Percentiles rank a stretch among this genome's conserved stretches.
Conservation (phyloP, 2,797 vertebrate genomes). For the Labeo calbasu region DNA sequence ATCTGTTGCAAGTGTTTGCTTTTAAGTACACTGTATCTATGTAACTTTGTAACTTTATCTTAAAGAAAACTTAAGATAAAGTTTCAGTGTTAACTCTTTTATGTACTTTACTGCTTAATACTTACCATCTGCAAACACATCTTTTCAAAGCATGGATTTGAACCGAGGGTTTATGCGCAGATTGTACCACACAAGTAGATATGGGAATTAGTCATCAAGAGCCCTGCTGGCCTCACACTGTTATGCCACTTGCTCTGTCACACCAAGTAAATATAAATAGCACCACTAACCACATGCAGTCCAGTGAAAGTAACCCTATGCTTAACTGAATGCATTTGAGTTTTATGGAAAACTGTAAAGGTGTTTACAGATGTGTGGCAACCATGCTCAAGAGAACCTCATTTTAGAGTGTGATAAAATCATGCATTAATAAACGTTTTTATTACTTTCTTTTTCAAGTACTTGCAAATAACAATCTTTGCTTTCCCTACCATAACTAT, state of each 20-base stretch:
- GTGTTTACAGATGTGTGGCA: slow-evolving; percentile 33
- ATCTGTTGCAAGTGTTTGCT: neutral
- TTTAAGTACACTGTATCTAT: neutral
- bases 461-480: neutral
- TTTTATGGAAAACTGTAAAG: slow-evolving; percentile 33
- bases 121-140: slow-evolving; percentile 17
- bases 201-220: slow-evolving; percentile 53
- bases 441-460: neutral
- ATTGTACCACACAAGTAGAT: slow-evolving; percentile 50
- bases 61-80: neutral
- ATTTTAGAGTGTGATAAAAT: slow-evolving; percentile 2
- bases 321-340: slow-evolving; percentile 35
- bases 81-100: slow-evolving; percentile 8
- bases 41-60: neutral
- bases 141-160: slow-evolving; percentile 33
- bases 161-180: slow-evolving; percentile 32
- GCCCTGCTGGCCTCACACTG: slow-evolving; percentile 47
- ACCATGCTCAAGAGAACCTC: slow-evolving; percentile 23
- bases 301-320: slow-evolving; percentile 21
- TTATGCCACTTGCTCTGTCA: slow-evolving; percentile 50
- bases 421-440: neutral
- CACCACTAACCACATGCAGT: slow-evolving; percentile 34
- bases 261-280: slow-evolving; percentile 53
- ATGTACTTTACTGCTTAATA: slow-evolving; percentile 15
- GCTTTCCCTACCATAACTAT: neutral